Base-by-base conservation (phyloP, 2,113 vertebrate species). In the Edolisoma coerulescens region DNA sequence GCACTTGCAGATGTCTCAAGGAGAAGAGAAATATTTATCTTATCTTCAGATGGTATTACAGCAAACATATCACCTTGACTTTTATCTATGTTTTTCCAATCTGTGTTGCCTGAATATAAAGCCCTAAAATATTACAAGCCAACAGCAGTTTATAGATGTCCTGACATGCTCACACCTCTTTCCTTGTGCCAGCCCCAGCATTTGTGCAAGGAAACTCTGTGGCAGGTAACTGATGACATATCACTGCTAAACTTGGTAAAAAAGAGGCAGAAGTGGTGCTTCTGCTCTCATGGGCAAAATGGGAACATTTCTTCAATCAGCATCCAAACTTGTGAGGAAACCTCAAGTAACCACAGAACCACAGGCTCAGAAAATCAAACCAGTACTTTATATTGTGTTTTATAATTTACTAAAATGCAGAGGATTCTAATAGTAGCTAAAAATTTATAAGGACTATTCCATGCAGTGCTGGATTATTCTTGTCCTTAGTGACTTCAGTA, bases 191-290 rank as follows among this genome's bases (percentile, higher is more conserved):
- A 41, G 13, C 9, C 10, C 28, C 11, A 39, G 18, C 17, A 60
- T 10, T 23, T 52, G 22, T 12, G 26, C 16, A 41, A 81, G 28
- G 12, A 69, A 73, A 57, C 0, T 0, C 16, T 22, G 28, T 4
- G 11, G 49, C 27, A 22, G 47, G 44, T 7, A 39, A 45, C 28
- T 41, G 54, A 7, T 7, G n/a, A 53, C 0, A 0, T 24, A 28
- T 21, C 18, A 13, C 30, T 5, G 2, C 0, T 33, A 24, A 63
- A 56, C 13, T 60, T 24, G 10, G 16, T 9, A 4, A n/a, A 74
- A n/a, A 44, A 30, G 11, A 21, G 11, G 39, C 10, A 80, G 10
- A 60, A 81, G 23, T 4, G 13, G 3, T 11, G 11, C 6, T 56
- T 30, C 35, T 57, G 54, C 47, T 39, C 3, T 2, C 28, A 10